Percentiles rank a stretch among this genome's conserved stretches.
phyloP scores from a whole-genome alignment of 2,888 invertebrate species.

The Idaea biselata region DNA sequence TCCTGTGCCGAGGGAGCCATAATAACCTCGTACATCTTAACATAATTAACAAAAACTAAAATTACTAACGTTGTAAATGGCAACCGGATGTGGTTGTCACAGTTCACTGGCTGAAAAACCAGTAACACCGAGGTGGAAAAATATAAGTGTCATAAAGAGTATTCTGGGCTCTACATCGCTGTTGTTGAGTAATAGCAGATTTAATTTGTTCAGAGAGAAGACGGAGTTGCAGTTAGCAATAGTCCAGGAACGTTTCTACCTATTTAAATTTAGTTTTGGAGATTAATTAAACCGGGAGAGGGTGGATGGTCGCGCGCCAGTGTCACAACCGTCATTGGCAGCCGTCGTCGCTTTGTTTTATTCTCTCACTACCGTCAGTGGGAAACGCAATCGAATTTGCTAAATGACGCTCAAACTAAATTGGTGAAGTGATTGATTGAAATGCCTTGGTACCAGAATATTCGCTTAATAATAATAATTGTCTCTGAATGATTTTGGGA shows the following conservation, averaged over 20 bases:
- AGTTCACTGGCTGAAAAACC: conserved; percentile 26
- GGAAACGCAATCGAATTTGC: conserved; percentile 72
- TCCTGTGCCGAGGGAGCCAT: neutral
- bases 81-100: conserved; percentile 25
- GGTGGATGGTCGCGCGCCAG: conserved; percentile 48
- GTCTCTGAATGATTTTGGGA: neutral
- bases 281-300: conserved; percentile 65
- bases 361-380: conserved; percentile 63
- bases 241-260: conserved; percentile 39
- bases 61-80: conserved; percentile 20
- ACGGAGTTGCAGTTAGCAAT: conserved; percentile 42
- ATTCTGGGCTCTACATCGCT: conserved; percentile 39
- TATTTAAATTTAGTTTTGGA: conserved; percentile 72
- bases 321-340: conserved; percentile 69
- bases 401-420: conserved; percentile 73
- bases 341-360: conserved; percentile 66
- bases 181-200: conserved; percentile 50
- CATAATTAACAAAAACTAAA: conserved; percentile 22
- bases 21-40: conserved; percentile 7
- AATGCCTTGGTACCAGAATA: conserved; percentile 55
- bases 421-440: conserved; percentile 74
- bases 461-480: conserved; percentile 7
- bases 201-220: conserved; percentile 50
- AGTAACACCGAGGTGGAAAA: conserved; percentile 37
- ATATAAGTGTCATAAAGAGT: conserved; percentile 46